Conservation (phyloP, 2,888 invertebrate species). For the Conus canariensis region DNA sequence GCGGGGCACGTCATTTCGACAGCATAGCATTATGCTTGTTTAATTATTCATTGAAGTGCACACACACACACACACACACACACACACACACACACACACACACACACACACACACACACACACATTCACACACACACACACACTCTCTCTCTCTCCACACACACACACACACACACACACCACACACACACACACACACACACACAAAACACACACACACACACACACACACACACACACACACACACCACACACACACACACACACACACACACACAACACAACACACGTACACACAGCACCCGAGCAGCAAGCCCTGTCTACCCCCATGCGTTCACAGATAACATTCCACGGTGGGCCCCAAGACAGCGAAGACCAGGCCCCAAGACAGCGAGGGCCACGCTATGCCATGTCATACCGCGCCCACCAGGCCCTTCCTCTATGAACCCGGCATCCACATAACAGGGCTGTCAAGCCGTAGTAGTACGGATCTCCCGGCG, state of each 20-base stretch:
- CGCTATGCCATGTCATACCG: too few species aligned
- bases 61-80: constrained; percentile 17
- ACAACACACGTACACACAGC: neutral
- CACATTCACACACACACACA: neutral
- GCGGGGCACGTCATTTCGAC: too few species aligned
- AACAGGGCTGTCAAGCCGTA: too few species aligned
- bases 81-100: constrained; percentile 25
- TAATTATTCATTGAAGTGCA: neutral
- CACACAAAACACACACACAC: constrained; percentile 13
- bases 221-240: constrained; percentile 25
- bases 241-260: neutral
- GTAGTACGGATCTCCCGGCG: too few species aligned
- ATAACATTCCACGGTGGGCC: too few species aligned
- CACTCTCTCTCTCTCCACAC: neutral
- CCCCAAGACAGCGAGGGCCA: too few species aligned
- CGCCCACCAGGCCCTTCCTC: too few species aligned
- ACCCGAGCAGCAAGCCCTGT: too few species aligned
- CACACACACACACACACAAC: neutral
- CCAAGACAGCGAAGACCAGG: too few species aligned
- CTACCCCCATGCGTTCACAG: too few species aligned
- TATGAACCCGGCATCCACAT: too few species aligned
- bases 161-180: neutral
- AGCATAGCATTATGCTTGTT: too few species aligned
- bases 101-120: constrained; percentile 4
- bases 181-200: neutral